Percentiles rank a stretch among this genome's conserved stretches.
Conservation (phyloP, 2,888 invertebrate species). For the Troilus luridus region DNA sequence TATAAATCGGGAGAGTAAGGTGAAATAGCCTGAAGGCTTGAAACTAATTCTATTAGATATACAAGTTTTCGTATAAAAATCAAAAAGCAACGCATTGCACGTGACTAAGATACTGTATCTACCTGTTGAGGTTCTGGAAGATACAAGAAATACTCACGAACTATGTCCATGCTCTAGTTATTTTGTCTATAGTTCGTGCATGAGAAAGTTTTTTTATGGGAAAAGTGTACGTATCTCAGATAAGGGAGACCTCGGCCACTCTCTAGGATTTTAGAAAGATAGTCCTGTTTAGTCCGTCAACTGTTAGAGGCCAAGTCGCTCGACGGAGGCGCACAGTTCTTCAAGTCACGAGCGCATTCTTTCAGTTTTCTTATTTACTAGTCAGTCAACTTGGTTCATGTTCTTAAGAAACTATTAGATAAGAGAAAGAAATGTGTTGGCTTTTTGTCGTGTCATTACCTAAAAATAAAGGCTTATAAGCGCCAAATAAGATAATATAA, state of each 20-base stretch:
- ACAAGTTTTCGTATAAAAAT: not conserved
- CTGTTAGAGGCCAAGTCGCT: not conserved
- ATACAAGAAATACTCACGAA: conserved; percentile 35
- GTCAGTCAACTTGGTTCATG: not conserved
- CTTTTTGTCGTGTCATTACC: not conserved
- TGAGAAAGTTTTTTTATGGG: conserved; percentile 51
- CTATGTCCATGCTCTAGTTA: not conserved
- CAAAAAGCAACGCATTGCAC: not conserved
- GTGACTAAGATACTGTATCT: not conserved
- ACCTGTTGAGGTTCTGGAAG: not conserved
- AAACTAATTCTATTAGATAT: too few species aligned
- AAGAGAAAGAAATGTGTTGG: not conserved
- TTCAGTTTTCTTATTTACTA: not conserved
- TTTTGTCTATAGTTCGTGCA: conserved; percentile 51
- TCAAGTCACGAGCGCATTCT: conserved; percentile 29
- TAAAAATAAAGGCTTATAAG: too few species aligned
- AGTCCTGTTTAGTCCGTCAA: conserved; percentile 8
- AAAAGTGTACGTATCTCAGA: conserved; percentile 34
- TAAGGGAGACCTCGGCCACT: not conserved
- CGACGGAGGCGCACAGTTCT: not conserved
- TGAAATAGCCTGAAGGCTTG: too few species aligned
- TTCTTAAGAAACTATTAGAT: not conserved
- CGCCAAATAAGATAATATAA: too few species aligned
- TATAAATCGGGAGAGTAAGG: too few species aligned
- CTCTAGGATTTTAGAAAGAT: conserved; percentile 21